Evolutionary conservation across 2,888 invertebrate species (phyloP).

Genomic region (Trypoxylon attenuatum): DNA sequence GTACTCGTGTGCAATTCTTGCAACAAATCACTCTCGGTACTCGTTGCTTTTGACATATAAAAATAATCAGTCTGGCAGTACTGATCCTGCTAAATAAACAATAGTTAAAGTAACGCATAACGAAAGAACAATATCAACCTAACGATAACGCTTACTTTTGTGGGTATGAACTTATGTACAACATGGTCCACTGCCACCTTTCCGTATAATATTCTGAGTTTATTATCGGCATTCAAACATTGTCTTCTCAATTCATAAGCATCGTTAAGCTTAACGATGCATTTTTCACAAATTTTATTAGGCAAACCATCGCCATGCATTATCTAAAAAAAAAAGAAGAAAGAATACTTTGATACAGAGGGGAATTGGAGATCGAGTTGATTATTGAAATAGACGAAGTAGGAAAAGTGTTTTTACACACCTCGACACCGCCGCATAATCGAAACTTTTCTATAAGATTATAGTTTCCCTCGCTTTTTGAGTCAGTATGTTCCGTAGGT

Average conservation of each 20-base stretch:
- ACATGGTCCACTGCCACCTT: constrained; percentile 29
- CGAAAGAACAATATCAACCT: too few relatives aligned
- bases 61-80: constrained; percentile 53
- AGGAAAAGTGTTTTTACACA: constrained; percentile 27
- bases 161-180: background rate
- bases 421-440: constrained; percentile 64
- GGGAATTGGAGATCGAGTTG: background rate
- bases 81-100: constrained; percentile 48
- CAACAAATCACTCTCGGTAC: constrained; percentile 7
- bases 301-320: constrained; percentile 63
- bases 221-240: constrained; percentile 60
- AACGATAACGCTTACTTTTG: constrained; percentile 31
- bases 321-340: constrained; percentile 44
- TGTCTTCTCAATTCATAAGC: constrained; percentile 62
- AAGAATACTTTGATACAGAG: too few relatives aligned
- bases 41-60: constrained; percentile 5
- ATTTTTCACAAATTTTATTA: constrained; percentile 56
- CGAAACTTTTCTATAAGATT: constrained; percentile 54
- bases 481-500: constrained; percentile 17
- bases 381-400: background rate
- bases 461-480: constrained; percentile 17
- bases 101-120: background rate
- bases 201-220: constrained; percentile 53
- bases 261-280: constrained; percentile 54
- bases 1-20: background rate